A percentile compares a stretch with the other conserved stretches of the same genome.
phyloP scores from a whole-genome alignment of 1,140 invertebrate species.

The Aphelinus certus region DNA sequence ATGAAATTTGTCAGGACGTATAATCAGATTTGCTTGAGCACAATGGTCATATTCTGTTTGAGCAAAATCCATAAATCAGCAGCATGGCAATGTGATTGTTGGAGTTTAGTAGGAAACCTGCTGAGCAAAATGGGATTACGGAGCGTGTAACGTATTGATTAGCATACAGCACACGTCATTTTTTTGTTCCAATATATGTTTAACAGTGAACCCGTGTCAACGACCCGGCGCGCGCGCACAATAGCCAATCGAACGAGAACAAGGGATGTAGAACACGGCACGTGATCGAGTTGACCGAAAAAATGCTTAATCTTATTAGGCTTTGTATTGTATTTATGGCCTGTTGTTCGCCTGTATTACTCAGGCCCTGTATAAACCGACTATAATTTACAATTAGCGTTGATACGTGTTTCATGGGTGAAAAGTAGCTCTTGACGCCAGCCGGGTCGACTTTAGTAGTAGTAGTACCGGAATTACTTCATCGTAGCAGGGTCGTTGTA shows the following conservation, averaged over 20 bases:
- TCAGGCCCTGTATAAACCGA: neutral
- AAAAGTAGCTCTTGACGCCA: too few species aligned
- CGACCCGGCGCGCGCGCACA: neutral
- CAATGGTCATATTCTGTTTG: slow-evolving; percentile 6
- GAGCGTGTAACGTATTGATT: neutral
- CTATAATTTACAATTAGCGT: slow-evolving; percentile 18
- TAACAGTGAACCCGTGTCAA: slow-evolving; percentile 14
- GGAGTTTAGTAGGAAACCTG: neutral
- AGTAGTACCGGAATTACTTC: too few species aligned
- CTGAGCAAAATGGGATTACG: neutral
- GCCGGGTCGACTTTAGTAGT: too few species aligned
- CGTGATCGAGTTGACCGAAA: neutral
- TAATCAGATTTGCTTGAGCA: slow-evolving; percentile 16
- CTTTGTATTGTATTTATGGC: slow-evolving; percentile 21
- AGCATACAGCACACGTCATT: neutral
- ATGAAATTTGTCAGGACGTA: neutral
- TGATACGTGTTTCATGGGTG: too few species aligned
- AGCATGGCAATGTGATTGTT: neutral
- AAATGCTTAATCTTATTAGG: slow-evolving; percentile 21
- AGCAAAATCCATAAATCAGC: neutral
- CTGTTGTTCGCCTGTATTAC: neutral
- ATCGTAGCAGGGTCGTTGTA: too few species aligned
- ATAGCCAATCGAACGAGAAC: neutral
- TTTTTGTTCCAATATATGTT: slow-evolving; percentile 8
- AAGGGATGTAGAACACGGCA: slow-evolving; percentile 4